Conservation (phyloP, 2,888 invertebrate species). For the Ophion obscuratus region DNA sequence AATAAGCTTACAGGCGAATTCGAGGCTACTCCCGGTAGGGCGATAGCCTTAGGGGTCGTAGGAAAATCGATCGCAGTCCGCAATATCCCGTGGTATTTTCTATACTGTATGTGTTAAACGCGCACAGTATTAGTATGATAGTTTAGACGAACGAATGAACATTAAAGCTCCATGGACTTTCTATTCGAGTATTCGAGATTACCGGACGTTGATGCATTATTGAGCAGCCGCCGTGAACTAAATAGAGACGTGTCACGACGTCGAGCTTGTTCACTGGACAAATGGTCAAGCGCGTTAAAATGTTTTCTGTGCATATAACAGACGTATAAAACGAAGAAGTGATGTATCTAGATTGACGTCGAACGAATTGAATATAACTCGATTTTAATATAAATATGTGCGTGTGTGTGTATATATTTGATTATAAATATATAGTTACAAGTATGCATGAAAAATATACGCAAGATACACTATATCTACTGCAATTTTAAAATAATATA, state of each 20-base stretch:
- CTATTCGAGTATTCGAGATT: conserved; percentile 31
- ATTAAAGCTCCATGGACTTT: background rate
- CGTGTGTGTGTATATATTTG: no score
- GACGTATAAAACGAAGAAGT: no score
- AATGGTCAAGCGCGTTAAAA: conserved; percentile 6
- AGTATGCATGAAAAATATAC: no score
- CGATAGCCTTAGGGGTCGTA: background rate
- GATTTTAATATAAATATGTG: no score
- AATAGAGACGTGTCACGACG: conserved; percentile 6
- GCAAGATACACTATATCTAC: no score
- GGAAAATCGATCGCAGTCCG: background rate
- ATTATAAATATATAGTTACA: no score
- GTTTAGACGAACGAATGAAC: conserved; percentile 2
- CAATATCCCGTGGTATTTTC: background rate
- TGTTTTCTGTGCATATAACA: background rate
- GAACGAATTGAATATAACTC: no score
- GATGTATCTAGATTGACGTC: no score
- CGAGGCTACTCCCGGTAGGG: no score
- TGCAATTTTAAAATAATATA: no score
- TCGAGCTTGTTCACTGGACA: conserved; percentile 15
- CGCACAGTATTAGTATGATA: background rate
- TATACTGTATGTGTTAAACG: no score
- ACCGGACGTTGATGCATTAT: conserved; percentile 42
- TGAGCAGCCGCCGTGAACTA: conserved; percentile 9
- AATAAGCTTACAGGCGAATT: no score